These are phyloP conservation scores for Macaria liturata DNA, from an alignment of 2,888 invertebrate genomes.

Conservation along the genomic window DNA sequence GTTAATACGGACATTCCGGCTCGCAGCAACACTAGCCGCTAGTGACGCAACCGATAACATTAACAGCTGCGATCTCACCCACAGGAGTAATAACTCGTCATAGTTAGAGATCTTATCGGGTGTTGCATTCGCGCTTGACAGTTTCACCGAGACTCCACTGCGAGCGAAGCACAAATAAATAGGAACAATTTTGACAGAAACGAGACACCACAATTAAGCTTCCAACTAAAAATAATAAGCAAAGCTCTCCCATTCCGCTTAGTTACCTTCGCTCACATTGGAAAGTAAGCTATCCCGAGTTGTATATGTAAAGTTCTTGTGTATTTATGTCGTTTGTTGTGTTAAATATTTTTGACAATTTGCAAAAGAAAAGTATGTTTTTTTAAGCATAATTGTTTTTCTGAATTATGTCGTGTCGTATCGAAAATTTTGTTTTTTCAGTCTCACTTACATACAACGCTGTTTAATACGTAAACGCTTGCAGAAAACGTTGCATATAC, in stretches of 20 bases:
- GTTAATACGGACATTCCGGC: conserved; percentile 40
- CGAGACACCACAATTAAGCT: neutral
- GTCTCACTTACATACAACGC: no score
- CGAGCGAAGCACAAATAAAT: conserved; percentile 1
- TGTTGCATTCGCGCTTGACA: conserved; percentile 12
- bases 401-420: no score
- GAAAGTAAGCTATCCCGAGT: conserved; percentile 1
- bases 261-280: conserved; percentile 3
- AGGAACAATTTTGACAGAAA: neutral
- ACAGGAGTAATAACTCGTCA: conserved; percentile 25
- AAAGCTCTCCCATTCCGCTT: neutral
- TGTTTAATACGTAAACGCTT: no score
- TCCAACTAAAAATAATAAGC: conserved; percentile 1
- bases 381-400: no score
- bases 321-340: no score
- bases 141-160: neutral
- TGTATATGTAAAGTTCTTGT: neutral
- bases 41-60: conserved; percentile 26
- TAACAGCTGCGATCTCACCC: conserved; percentile 26
- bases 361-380: no score
- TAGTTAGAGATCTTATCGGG: conserved; percentile 28
- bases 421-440: no score
- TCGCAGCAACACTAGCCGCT: conserved; percentile 32
- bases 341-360: no score
- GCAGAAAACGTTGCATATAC: no score